Conservation (phyloP, 2,113 vertebrate species). For the Parus major region DNA sequence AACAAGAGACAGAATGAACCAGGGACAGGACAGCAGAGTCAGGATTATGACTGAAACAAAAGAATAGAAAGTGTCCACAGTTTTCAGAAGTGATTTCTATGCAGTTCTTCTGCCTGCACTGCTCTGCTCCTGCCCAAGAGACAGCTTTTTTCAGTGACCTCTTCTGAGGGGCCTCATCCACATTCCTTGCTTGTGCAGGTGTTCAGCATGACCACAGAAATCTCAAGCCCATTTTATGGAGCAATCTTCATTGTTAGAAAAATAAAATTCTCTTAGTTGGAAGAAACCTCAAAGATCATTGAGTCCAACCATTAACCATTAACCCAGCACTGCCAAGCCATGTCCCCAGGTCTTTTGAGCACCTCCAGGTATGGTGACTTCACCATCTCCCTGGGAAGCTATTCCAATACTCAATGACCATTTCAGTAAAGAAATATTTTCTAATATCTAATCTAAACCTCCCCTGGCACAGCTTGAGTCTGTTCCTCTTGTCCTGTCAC, state of each 20-base stretch:
- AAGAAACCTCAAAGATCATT: background rate
- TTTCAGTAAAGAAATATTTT: background rate
- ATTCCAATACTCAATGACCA: background rate
- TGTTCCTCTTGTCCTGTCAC: background rate
- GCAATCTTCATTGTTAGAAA: background rate
- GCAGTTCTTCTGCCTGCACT: background rate
- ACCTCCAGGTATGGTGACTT: background rate
- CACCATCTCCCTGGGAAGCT: background rate
- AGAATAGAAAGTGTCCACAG: background rate
- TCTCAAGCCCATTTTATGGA: background rate
- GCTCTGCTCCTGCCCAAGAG: background rate
- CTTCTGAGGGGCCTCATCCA: background rate
- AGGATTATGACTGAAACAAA: background rate
- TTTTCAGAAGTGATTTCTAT: background rate
- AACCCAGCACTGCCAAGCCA: background rate
- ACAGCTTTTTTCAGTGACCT: background rate
- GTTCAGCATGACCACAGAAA: background rate
- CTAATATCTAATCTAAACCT: background rate
- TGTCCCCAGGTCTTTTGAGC: background rate
- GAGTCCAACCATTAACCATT: background rate
- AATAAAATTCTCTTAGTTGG: background rate
- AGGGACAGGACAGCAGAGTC: background rate
- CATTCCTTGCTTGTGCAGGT: fast-evolving
- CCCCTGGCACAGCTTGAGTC: background rate
- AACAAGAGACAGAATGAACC: background rate